Evolutionary conservation across 2,888 invertebrate genomes (phyloP).

Genomic region (Tenthredo amoena): DNA sequence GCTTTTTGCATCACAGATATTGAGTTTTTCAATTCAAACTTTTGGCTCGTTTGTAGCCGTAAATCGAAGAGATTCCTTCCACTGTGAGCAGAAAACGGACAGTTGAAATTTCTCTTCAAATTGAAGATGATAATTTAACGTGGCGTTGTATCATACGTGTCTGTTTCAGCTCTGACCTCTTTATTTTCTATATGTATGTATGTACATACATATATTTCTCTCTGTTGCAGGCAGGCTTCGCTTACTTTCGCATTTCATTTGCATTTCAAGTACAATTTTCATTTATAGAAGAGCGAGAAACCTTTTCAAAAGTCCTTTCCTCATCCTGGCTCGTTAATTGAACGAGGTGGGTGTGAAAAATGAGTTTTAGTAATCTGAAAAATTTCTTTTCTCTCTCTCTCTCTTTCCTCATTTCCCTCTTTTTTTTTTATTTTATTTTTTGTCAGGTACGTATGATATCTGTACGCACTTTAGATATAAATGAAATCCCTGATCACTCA

Average conservation of each 20-base stretch:
- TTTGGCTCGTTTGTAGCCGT: neutral
- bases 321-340: constrained; percentile 9
- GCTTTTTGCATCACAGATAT: neutral
- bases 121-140: constrained; percentile 21
- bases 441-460: neutral
- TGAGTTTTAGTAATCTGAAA: constrained; percentile 32
- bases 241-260: constrained; percentile 29
- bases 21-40: neutral
- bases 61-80: neutral
- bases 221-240: neutral
- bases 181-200: neutral
- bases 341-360: constrained; percentile 14
- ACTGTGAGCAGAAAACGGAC: neutral
- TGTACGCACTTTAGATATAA: neutral
- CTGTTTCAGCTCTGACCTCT: neutral
- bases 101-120: neutral
- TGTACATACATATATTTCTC: neutral
- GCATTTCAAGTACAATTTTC: constrained; percentile 25
- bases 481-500: constrained; percentile 24
- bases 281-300: neutral
- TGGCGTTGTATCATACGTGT: neutral
- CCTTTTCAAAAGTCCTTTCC: neutral
- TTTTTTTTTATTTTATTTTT: neutral
- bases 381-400: neutral
- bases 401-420: neutral